These are phyloP conservation scores for Gonioctena quinquepunctata DNA, from an alignment of 1,140 invertebrate genomes.

Conservation along the genomic window DNA sequence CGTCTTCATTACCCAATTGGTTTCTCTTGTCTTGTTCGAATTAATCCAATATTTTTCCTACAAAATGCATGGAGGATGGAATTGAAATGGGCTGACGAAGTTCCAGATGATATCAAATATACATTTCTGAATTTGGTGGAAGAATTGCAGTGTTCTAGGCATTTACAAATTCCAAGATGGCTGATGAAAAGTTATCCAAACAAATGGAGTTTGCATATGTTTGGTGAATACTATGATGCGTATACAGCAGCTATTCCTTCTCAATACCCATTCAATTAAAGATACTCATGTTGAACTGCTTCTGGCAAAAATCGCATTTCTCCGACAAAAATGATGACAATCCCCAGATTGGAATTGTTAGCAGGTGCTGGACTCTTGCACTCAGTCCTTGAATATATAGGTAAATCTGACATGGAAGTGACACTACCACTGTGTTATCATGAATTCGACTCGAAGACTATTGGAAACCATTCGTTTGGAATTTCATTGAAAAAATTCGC, in stretches of 20 bases:
- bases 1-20: not conserved
- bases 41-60: not conserved
- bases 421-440: conserved; percentile 41
- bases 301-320: conserved; percentile 27
- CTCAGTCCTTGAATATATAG: too few species aligned
- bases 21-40: not conserved
- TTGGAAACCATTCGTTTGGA: conserved; percentile 42
- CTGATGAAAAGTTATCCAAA: not conserved
- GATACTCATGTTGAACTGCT: conserved; percentile 4
- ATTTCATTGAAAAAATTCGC: conserved; percentile 47
- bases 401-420: too few species aligned
- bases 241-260: conserved; percentile 18
- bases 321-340: conserved; percentile 31
- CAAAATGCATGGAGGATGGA: not conserved
- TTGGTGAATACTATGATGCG: conserved; percentile 18
- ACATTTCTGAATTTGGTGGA: conserved; percentile 23
- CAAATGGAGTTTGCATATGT: conserved; percentile 18
- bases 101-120: not conserved
- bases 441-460: conserved; percentile 34
- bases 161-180: conserved; percentile 27
- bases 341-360: too few species aligned
- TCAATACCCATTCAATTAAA: not conserved
- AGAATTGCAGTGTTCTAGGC: conserved; percentile 14
- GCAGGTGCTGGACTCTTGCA: too few species aligned
- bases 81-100: not conserved